These are phyloP conservation scores for Thalassoma bifasciatum DNA, from an alignment of 2,113 vertebrate genomes.

Conservation along the genomic window DNA sequence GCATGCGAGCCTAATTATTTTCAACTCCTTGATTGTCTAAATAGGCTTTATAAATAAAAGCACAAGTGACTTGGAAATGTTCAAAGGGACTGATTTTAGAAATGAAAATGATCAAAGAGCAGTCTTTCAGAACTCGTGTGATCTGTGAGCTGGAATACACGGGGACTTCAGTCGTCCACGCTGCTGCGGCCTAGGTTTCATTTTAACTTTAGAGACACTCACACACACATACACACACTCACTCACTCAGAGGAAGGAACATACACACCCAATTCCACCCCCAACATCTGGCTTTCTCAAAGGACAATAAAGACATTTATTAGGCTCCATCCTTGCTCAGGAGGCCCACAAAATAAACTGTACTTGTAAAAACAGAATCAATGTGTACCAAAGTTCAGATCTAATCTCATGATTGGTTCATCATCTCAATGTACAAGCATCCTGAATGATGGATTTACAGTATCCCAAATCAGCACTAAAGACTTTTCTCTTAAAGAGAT, in stretches of 20 bases:
- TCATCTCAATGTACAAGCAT: background rate
- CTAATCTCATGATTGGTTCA: background rate
- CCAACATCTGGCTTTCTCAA: constrained; percentile 54
- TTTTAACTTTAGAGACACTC: constrained; percentile 39
- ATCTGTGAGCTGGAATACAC: constrained; percentile 63
- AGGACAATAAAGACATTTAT: constrained; percentile 50
- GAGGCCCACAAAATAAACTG: constrained; percentile 23
- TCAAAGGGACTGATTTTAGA: constrained; percentile 76
- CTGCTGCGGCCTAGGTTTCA: constrained; percentile 45
- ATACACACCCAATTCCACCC: constrained; percentile 13
- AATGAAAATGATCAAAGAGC: constrained; percentile 73
- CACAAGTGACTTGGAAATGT: constrained; percentile 75
- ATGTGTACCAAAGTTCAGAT: background rate
- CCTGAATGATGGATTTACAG: constrained; percentile 26
- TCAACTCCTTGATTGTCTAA: constrained; percentile 79
- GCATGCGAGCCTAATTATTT: constrained; percentile 79
- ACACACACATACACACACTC: constrained; percentile 15
- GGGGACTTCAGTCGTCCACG: constrained; percentile 55
- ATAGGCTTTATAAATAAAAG: constrained; percentile 82
- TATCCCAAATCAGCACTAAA: constrained; percentile 17
- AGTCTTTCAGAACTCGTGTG: constrained; percentile 67
- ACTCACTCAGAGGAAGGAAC: background rate
- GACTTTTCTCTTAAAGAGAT: constrained; percentile 30
- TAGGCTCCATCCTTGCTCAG: constrained; percentile 25
- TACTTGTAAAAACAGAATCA: constrained; percentile 14